phyloP scores from a whole-genome alignment of 2,888 invertebrate genomes.

The Parnassius glacialis region DNA sequence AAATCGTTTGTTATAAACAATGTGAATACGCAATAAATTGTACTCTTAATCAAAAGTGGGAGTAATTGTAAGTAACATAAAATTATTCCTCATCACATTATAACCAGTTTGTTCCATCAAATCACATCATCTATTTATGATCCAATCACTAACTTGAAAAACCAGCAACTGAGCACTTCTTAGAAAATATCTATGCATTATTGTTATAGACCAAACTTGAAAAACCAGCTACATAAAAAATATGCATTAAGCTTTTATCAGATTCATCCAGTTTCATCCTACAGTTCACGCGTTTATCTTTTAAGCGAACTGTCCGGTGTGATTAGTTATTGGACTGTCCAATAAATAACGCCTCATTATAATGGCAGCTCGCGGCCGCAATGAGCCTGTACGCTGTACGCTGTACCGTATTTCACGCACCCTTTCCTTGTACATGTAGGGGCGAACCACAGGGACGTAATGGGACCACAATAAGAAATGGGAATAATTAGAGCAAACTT shows the following conservation, averaged over 20 bases:
- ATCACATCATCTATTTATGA: slow-evolving; percentile 6
- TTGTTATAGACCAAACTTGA: slow-evolving; percentile 7
- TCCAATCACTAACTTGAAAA: slow-evolving; percentile 11
- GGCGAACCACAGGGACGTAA: slow-evolving; percentile 15
- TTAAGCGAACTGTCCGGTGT: slow-evolving; percentile 38
- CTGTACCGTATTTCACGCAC: slow-evolving; percentile 61
- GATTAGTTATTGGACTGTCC: slow-evolving; percentile 65
- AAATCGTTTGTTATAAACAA: too few relatives aligned
- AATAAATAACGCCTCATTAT: slow-evolving; percentile 78
- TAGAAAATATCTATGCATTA: slow-evolving; percentile 6
- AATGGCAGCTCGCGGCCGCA: slow-evolving; percentile 55
- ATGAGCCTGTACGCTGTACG: slow-evolving; percentile 49
- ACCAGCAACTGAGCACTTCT: background rate
- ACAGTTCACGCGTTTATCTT: slow-evolving; percentile 31
- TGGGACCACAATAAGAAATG: background rate
- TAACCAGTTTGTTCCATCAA: slow-evolving; percentile 5
- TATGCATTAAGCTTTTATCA: slow-evolving; percentile 19
- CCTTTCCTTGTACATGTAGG: slow-evolving; percentile 17
- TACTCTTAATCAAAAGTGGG: too few relatives aligned
- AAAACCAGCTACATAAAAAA: slow-evolving; percentile 15
- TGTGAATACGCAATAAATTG: too few relatives aligned
- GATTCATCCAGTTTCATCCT: background rate
- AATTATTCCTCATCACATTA: background rate
- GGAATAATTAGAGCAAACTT: too few relatives aligned
- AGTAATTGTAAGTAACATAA: background rate